Evolutionary conservation across 2,888 invertebrate species (phyloP).

Genomic region (Acronicta aceris): DNA sequence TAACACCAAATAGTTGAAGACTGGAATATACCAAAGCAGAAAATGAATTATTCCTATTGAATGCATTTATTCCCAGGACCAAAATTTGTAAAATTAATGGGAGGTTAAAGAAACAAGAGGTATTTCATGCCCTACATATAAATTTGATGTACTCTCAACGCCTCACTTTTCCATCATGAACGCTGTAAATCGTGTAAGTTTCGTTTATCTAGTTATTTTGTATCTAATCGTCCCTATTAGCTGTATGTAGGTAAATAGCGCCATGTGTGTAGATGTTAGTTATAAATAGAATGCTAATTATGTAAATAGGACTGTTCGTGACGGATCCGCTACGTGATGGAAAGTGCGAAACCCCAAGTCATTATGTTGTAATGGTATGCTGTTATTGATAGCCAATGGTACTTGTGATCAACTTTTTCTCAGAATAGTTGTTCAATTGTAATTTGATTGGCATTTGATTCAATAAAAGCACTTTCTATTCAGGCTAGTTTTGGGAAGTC

Average conservation of each 20-base stretch:
- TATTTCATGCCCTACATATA: too few species aligned
- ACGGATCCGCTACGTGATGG: conserved; percentile 62
- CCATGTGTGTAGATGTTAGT: conserved; percentile 42
- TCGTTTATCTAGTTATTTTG: conserved; percentile 5
- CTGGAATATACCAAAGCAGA: background rate
- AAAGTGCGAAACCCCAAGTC: conserved; percentile 62
- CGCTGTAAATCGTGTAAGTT: conserved; percentile 1
- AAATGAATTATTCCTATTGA: background rate
- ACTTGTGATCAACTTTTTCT: conserved; percentile 25
- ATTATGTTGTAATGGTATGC: conserved; percentile 49
- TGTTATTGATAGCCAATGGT: conserved; percentile 34
- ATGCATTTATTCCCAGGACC: too few species aligned
- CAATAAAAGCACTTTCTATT: conserved; percentile 3
- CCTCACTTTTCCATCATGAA: background rate
- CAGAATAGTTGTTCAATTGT: conserved; percentile 19
- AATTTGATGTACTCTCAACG: background rate
- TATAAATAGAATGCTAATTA: conserved; percentile 61
- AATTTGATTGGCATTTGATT: conserved; percentile 12
- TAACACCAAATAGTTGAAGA: too few species aligned
- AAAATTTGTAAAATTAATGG: too few species aligned
- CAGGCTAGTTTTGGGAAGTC: background rate
- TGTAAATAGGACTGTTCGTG: conserved; percentile 63
- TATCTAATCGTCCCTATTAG: conserved; percentile 46
- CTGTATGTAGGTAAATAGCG: conserved; percentile 48
- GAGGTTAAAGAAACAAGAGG: too few species aligned